Evolutionary conservation across 1,140 invertebrate genomes (phyloP).

Genomic region (Dendroctonus valens): DNA sequence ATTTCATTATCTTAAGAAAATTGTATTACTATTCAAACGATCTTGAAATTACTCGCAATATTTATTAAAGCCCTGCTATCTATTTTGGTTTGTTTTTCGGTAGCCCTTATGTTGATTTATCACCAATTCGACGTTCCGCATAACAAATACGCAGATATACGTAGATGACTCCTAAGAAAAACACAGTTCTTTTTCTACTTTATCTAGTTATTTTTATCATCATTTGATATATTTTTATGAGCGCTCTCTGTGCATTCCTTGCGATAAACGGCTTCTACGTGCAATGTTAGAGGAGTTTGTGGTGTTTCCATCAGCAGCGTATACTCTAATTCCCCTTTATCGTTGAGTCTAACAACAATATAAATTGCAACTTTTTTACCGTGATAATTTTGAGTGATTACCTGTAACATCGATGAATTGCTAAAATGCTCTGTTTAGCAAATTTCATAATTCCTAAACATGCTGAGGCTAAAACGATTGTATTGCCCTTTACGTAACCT

Average conservation of each 20-base stretch:
- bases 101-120: no score
- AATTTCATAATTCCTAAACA: constrained; percentile 33
- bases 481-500: constrained; percentile 47
- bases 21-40: no score
- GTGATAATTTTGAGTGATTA: neutral
- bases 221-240: no score
- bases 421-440: constrained; percentile 23
- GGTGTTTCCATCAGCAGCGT: constrained; percentile 35
- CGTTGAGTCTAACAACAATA: constrained; percentile 21
- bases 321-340: constrained; percentile 31
- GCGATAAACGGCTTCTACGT: constrained; percentile 23
- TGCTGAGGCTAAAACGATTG: constrained; percentile 11
- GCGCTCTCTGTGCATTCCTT: constrained; percentile 10
- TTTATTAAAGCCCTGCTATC: no score
- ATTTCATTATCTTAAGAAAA: no score
- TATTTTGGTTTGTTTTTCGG: no score
- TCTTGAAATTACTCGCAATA: no score
- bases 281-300: constrained; percentile 21
- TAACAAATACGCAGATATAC: no score
- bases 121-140: no score
- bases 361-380: neutral
- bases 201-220: no score
- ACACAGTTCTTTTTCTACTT: no score
- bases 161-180: no score
- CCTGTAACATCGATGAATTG: constrained; percentile 27